These are phyloP conservation scores for Trachelus iudaicus DNA, from an alignment of 2,888 invertebrate species.

Conservation along the genomic window DNA sequence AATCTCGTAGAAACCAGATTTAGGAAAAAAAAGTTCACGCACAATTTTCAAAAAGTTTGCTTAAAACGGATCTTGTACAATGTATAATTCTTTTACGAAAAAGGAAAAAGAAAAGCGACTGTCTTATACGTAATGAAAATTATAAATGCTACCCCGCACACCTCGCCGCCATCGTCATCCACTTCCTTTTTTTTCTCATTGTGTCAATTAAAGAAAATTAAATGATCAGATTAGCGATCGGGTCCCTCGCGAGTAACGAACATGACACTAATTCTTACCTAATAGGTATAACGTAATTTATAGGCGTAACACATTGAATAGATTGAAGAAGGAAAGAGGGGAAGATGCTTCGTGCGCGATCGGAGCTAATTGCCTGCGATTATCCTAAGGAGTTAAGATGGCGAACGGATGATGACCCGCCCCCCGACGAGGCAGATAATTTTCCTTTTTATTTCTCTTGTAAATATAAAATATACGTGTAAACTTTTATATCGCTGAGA, in stretches of 20 bases:
- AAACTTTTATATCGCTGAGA: conserved; percentile 53
- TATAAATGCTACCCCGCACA: not conserved
- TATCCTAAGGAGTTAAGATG: conserved; percentile 30
- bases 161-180: not conserved
- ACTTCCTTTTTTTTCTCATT: not conserved
- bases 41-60: not conserved
- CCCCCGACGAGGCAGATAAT: not conserved
- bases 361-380: conserved; percentile 23
- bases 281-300: conserved; percentile 7
- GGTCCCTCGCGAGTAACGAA: conserved; percentile 23
- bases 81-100: too few relatives aligned
- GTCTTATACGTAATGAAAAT: not conserved
- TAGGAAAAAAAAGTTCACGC: not conserved
- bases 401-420: conserved; percentile 22
- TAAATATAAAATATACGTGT: conserved; percentile 35
- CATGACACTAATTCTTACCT: conserved; percentile 25
- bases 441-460: conserved; percentile 28
- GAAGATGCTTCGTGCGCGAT: not conserved
- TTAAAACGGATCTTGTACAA: too few relatives aligned
- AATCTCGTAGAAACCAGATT: not conserved
- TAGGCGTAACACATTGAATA: conserved; percentile 6
- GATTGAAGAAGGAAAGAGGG: not conserved
- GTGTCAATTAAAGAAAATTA: not conserved
- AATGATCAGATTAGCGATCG: not conserved
- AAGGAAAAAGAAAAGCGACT: not conserved